phyloP scores from a whole-genome alignment of 2,797 vertebrate genomes.

The Meda fulgida region DNA sequence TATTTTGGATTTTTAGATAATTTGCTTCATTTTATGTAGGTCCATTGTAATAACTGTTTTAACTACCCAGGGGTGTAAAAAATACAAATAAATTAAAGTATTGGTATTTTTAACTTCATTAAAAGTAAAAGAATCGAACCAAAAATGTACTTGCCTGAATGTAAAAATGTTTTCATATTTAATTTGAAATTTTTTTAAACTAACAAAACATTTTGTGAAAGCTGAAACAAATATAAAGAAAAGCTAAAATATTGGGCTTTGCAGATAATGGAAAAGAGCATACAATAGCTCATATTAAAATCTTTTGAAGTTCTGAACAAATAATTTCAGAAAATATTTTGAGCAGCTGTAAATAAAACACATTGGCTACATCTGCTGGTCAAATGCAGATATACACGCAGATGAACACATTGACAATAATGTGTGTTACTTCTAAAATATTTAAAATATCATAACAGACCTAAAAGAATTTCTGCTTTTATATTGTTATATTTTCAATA shows the following conservation, averaged over 20 bases:
- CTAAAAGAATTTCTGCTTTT: not conserved
- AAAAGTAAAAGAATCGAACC: not conserved
- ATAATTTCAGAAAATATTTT: not conserved
- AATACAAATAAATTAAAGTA: not conserved
- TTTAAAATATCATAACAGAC: not conserved
- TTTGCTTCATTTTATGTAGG: not conserved
- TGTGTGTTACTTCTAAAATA: not conserved
- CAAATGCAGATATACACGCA: not conserved
- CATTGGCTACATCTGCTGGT: slow-evolving; percentile 34
- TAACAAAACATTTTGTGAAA: too few species aligned
- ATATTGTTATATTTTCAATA: not conserved
- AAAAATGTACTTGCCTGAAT: not conserved
- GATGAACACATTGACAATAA: not conserved
- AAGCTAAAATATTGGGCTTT: not conserved
- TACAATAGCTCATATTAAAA: not conserved
- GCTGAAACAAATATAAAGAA: too few species aligned
- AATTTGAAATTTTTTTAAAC: not conserved
- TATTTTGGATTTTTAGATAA: not conserved
- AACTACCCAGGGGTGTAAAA: not conserved
- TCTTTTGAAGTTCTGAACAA: not conserved
- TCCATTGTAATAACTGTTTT: not conserved
- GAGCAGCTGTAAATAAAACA: not conserved
- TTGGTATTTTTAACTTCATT: not conserved
- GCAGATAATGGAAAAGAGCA: not conserved
- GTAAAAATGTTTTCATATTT: not conserved